Evolutionary conservation across 2,113 vertebrate genomes (phyloP).

Genomic region (Sander lucioperca): DNA sequence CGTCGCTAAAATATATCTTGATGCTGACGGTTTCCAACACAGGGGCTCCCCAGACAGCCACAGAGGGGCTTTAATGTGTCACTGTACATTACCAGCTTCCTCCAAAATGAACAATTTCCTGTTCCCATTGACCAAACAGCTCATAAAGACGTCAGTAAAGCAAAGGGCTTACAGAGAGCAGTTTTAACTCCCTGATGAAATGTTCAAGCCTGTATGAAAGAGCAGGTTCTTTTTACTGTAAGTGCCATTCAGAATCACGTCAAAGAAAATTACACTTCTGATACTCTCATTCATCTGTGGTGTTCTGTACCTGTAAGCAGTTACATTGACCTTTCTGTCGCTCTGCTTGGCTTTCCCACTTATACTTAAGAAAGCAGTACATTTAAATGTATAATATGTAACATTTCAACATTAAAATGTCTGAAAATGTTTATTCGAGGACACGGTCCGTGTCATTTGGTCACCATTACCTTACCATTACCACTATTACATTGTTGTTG

Average conservation of each 20-base stretch:
- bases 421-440: too few relatives aligned
- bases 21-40: not conserved
- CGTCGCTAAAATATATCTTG: not conserved
- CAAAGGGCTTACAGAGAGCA: not conserved
- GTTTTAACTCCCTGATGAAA: not conserved
- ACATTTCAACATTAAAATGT: too few relatives aligned
- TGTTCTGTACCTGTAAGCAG: not conserved
- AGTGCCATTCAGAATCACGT: not conserved
- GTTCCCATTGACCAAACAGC: not conserved
- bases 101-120: not conserved
- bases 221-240: not conserved
- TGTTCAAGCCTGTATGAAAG: not conserved
- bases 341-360: not conserved
- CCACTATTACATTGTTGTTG: too few relatives aligned
- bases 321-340: not conserved
- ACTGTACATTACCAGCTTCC: constrained; percentile 23
- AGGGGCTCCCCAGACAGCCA: not conserved
- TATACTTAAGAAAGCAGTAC: not conserved
- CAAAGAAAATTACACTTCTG: not conserved
- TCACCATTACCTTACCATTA: too few relatives aligned
- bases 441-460: too few relatives aligned
- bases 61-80: constrained; percentile 12
- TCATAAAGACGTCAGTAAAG: constrained; percentile 34
- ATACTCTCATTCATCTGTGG: not conserved
- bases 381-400: too few relatives aligned